Evolutionary conservation across 2,113 vertebrate species (phyloP).

Genomic region (Corythoichthys haematopterus): DNA sequence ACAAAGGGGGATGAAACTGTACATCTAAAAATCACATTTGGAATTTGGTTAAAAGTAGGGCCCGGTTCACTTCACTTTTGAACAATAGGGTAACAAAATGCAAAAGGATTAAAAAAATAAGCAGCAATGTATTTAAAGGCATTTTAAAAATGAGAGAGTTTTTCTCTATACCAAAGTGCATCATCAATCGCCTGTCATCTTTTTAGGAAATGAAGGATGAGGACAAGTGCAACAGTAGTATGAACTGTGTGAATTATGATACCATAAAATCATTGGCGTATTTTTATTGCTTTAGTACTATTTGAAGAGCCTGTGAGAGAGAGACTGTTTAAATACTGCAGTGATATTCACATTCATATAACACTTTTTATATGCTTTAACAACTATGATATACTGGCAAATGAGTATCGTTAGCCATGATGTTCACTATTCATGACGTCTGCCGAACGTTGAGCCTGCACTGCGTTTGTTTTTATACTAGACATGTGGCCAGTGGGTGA

Average conservation of each 20-base stretch:
- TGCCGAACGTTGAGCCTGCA: neutral
- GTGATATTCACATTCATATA: neutral
- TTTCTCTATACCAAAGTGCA: neutral
- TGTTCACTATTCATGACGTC: neutral
- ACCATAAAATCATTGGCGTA: neutral
- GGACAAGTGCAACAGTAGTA: neutral
- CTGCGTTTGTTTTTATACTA: neutral
- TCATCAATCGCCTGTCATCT: neutral
- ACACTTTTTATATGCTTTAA: neutral
- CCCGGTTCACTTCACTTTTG: too few relatives aligned
- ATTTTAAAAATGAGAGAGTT: neutral
- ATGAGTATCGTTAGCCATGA: neutral
- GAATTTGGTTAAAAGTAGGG: neutral
- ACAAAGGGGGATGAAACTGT: too few relatives aligned
- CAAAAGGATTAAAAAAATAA: neutral
- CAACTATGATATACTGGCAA: neutral
- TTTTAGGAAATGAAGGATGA: neutral
- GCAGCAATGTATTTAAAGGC: too few relatives aligned
- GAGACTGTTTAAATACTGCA: neutral
- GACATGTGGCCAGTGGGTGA: neutral
- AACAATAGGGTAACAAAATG: neutral
- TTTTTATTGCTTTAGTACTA: neutral
- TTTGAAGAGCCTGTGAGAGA: neutral
- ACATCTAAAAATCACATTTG: neutral
- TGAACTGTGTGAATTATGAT: neutral